Conservation (phyloP, 2,797 vertebrate genomes). For the Hypotaenidia philippensis region DNA sequence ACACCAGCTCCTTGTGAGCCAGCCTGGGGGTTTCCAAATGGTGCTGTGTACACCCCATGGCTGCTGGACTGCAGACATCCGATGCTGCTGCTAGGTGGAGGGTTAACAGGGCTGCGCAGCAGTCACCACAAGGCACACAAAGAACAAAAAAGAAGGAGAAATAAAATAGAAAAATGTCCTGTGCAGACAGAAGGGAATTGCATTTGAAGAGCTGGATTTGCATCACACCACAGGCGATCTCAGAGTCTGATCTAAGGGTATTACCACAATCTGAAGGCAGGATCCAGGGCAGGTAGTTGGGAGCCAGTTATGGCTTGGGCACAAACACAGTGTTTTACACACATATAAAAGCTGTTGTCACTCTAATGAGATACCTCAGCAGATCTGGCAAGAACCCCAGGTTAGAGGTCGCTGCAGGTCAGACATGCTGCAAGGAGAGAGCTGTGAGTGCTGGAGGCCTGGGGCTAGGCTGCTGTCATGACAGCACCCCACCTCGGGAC, state of each 20-base stretch:
- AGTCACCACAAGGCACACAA: neutral
- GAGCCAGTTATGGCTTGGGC: neutral
- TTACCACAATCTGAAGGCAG: neutral
- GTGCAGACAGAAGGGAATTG: neutral
- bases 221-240: neutral
- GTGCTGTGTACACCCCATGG: neutral
- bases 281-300: neutral
- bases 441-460: neutral
- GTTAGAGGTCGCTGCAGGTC: neutral
- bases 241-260: neutral
- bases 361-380: neutral
- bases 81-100: neutral
- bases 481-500: neutral
- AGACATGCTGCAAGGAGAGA: neutral
- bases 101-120: neutral
- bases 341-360: neutral
- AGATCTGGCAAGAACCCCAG: neutral
- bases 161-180: neutral
- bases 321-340: fast-evolving
- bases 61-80: neutral
- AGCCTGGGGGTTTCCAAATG: neutral
- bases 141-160: too few species aligned
- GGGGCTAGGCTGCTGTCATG: neutral
- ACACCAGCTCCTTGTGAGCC: neutral
- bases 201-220: neutral